Base-by-base conservation (phyloP, 2,888 invertebrate genomes). In the Urechis unicinctus region DNA sequence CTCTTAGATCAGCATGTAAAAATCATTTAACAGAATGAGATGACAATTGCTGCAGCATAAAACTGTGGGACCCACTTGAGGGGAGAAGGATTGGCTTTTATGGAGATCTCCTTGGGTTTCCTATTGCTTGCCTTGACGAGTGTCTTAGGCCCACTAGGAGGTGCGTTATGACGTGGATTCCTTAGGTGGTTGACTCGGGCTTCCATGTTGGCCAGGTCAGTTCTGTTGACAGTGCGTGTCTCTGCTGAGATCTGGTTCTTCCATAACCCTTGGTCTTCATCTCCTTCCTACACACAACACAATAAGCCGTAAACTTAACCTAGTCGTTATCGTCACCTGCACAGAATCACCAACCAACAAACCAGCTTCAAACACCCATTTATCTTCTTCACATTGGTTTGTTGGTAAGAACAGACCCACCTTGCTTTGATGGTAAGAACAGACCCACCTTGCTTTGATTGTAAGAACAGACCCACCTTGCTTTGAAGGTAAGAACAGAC, bases 131-230 rank as follows among this genome's bases (percentile, higher is more conserved):
- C 45, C 53, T 71, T 70, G 52, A 73, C 61, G n/a, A 74, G 60
- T 2, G 68, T 60, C 36, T 63, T 56, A 13, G 64, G 63, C 26
- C 67, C 69, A 44, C 65, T 58, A 3, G 64, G 57, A 1, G 71
- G 69, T 4, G 73, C 67, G 9, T 70, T 58, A 60, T 61, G 66
- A 36, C 75, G 67, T 17, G 74, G 74, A 60, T 77, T 77, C 6
- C 68, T 65, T 28, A 69, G 57, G 58, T 66, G 76, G 60, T 73
- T 70, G 1, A 68, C 65, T 50, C 67, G 68, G n/a, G 69, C 66
- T 42, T 76, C 67, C 25, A 76, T 61, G 45, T 67, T 67, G 30
- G 68, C 69, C 28, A 78, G 59, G 45, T 67, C 69, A 1, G 56
- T 58, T 41, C 72, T 61, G 30, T 71, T 70, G 17, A 55, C 52